These are phyloP conservation scores for Hipposideros armiger DNA, from an alignment of 2,113 vertebrate species.

Conservation along the genomic window DNA sequence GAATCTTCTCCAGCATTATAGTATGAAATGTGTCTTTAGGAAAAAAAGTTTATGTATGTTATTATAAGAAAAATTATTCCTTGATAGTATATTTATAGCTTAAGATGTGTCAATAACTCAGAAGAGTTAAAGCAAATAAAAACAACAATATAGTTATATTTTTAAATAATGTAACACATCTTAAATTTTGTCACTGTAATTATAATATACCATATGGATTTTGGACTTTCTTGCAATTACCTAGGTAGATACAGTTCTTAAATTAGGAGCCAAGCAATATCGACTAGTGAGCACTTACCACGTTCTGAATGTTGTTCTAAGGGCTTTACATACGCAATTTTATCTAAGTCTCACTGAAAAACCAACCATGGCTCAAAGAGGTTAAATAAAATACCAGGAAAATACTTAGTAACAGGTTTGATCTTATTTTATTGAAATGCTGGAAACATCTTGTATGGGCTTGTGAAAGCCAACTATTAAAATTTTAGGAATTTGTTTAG, in stretches of 20 bases:
- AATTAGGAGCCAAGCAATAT: background rate
- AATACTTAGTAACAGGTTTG: background rate
- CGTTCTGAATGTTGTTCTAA: background rate
- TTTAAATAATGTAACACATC: background rate
- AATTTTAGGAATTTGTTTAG: background rate
- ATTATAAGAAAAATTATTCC: constrained; percentile 15
- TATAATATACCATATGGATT: background rate
- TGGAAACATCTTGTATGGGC: background rate
- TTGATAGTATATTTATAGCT: background rate
- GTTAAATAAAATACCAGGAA: background rate
- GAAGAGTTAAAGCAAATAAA: background rate
- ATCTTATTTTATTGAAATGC: background rate
- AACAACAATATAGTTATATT: background rate
- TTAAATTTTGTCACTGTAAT: background rate
- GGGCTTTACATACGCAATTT: background rate
- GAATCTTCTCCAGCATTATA: constrained; percentile 28
- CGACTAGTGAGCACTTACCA: background rate
- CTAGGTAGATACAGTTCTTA: background rate
- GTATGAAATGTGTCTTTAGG: constrained; percentile 44
- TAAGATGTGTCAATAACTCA: background rate
- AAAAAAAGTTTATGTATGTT: background rate
- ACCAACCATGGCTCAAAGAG: background rate
- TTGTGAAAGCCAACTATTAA: background rate
- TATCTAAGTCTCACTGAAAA: background rate
- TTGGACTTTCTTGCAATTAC: background rate